Evolutionary conservation across 2,113 vertebrate species (phyloP), one percentile per base, ranked within the genome.

Genomic region (Isichthys henryi): DNA sequence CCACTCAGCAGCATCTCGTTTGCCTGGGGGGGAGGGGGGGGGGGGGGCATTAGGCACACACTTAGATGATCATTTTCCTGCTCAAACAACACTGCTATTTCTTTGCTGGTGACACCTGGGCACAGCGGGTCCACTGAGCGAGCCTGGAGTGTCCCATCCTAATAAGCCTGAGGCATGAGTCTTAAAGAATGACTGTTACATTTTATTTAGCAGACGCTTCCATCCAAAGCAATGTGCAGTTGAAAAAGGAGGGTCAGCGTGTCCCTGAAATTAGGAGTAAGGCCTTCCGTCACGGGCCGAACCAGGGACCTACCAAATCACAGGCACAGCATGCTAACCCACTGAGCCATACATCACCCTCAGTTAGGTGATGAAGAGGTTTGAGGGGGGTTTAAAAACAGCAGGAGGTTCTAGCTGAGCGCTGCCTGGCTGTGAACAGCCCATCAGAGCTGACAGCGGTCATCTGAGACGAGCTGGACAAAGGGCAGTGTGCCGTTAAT

Each of bases 1-100:
- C 97, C 97, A 43, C 98, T 97, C 89, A 99, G 96, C 90, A 99
- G 94, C 97, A 99, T 97, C 94, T 99, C 98, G 90, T 97, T 99
- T 23, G 98, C 98, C 98, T 99, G 88, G 39, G 88, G 13, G 15
- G 27, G 66, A 5, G 43, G 21, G 17, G 17, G 49, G 9, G 31
- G 50, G 35, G 7, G 39, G 21, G 27, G 43, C 17, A 43, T 58
- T n/a, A 58, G 86, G 21, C 45, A 87, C 52, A 62, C 17, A 87
- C 87, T 88, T 17, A 77, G 15, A 77, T 1, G 17, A 35, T 5
- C 11, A n/a, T 70, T 31, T 27, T 70, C n/a, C 27, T 4, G 62
- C 10, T 70, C 62, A 13, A 27, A 66, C 7, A 27, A 27, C 58
- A 70, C n/a, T 62, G 56, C 56, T 31, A 66, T 31, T 66, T 66